Evolutionary conservation across 2,888 invertebrate species (phyloP).

Genomic region (Cerceris ruficornis): DNA sequence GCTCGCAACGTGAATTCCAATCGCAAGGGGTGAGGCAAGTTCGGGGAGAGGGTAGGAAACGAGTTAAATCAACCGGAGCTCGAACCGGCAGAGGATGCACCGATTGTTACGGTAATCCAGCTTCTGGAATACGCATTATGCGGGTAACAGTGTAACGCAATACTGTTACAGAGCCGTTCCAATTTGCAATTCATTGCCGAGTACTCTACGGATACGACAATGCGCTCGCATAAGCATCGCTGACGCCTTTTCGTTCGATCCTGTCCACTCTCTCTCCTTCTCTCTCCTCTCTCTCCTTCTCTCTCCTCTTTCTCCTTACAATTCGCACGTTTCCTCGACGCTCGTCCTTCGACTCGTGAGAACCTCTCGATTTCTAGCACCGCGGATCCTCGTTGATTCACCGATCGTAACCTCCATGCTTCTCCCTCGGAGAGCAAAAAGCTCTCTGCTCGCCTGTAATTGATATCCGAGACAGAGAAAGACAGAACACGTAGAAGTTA

Average conservation of each 20-base stretch:
- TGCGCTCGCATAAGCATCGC: constrained; percentile 34
- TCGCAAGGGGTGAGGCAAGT: background rate
- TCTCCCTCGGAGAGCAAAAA: too few species aligned
- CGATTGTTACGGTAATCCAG: constrained; percentile 65
- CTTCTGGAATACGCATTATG: constrained; percentile 59
- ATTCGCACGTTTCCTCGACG: background rate
- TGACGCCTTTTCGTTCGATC: constrained; percentile 43
- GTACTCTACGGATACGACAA: constrained; percentile 33
- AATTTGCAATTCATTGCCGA: constrained; percentile 61
- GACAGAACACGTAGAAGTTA: background rate
- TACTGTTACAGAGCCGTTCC: constrained; percentile 54
- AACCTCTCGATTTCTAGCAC: background rate
- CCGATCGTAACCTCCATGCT: too few species aligned
- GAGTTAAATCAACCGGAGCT: constrained; percentile 54
- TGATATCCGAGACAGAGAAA: background rate
- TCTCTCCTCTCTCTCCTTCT: background rate
- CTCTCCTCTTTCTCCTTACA: background rate
- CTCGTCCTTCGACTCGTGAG: constrained; percentile 17
- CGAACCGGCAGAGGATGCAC: constrained; percentile 49
- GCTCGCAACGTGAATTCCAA: constrained; percentile 21
- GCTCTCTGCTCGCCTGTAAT: too few species aligned
- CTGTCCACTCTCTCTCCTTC: background rate
- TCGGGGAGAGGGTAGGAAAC: constrained; percentile 23
- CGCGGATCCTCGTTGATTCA: too few species aligned
- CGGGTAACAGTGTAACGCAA: constrained; percentile 53